Conservation (phyloP, 2,113 vertebrate genomes). For the Stictonetta naevosa region DNA sequence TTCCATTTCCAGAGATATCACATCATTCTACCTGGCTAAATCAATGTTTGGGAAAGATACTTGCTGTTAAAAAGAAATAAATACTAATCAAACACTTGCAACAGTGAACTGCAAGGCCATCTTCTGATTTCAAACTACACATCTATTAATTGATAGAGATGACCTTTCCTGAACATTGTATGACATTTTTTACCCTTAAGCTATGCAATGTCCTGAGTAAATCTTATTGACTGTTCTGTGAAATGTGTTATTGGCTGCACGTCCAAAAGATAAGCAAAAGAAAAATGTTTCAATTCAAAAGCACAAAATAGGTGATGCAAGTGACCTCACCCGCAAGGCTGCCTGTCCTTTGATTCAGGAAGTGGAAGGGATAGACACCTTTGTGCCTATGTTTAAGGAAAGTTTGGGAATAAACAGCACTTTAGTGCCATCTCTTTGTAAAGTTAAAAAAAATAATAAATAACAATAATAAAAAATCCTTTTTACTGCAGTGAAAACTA, state of each 20-base stretch:
- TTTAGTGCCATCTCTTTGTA: background rate
- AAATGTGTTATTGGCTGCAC: background rate
- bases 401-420: background rate
- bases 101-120: background rate
- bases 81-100: background rate
- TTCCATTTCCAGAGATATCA: accelerated
- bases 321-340: background rate
- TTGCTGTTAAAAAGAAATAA: background rate
- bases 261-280: background rate
- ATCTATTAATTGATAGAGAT: background rate
- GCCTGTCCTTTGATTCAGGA: background rate
- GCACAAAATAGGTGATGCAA: background rate
- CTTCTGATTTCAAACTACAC: background rate
- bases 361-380: background rate
- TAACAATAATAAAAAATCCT: background rate
- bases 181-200: background rate
- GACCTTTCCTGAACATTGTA: background rate
- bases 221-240: background rate
- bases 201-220: background rate
- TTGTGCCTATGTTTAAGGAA: background rate
- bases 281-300: background rate
- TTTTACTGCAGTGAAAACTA: background rate
- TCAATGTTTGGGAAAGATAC: background rate
- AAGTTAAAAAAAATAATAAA: background rate
- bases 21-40: background rate